These are phyloP conservation scores for Gymnocheta viridis DNA, from an alignment of 2,888 invertebrate genomes.

Conservation along the genomic window DNA sequence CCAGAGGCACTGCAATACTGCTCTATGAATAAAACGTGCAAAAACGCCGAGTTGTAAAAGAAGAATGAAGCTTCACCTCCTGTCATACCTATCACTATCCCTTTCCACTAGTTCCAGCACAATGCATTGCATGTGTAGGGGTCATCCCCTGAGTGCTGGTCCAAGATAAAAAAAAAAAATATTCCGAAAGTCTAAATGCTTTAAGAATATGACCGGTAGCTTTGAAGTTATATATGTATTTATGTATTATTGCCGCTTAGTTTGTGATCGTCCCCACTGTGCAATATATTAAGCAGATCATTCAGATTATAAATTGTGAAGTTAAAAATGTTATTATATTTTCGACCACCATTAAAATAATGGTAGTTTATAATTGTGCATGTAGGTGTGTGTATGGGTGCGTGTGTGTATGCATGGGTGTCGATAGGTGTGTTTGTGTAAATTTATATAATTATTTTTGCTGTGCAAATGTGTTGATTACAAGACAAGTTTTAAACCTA, in stretches of 20 bases:
- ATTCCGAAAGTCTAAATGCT: too few relatives aligned
- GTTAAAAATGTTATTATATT: neutral
- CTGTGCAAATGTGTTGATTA: conserved; percentile 57
- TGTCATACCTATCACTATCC: too few relatives aligned
- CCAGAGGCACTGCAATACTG: too few relatives aligned
- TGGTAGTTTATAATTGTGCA: neutral
- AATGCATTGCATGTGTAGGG: too few relatives aligned
- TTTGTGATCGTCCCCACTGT: neutral
- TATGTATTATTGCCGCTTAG: neutral
- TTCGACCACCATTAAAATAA: neutral
- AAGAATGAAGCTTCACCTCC: too few relatives aligned
- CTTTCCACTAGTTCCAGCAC: too few relatives aligned
- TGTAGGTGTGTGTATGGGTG: neutral
- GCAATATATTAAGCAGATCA: neutral
- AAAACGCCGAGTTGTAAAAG: too few relatives aligned
- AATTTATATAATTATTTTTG: conserved; percentile 6
- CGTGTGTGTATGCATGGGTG: too few relatives aligned
- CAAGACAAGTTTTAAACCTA: conserved; percentile 61
- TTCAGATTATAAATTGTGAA: neutral
- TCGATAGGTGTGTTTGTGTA: neutral
- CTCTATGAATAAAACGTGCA: too few relatives aligned
- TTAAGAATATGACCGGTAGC: too few relatives aligned
- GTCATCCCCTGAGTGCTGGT: too few relatives aligned
- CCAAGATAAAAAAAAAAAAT: too few relatives aligned
- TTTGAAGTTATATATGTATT: neutral